Evolutionary conservation across 2,797 vertebrate species (phyloP).

Genomic region (Notamacropus eugenii): DNA sequence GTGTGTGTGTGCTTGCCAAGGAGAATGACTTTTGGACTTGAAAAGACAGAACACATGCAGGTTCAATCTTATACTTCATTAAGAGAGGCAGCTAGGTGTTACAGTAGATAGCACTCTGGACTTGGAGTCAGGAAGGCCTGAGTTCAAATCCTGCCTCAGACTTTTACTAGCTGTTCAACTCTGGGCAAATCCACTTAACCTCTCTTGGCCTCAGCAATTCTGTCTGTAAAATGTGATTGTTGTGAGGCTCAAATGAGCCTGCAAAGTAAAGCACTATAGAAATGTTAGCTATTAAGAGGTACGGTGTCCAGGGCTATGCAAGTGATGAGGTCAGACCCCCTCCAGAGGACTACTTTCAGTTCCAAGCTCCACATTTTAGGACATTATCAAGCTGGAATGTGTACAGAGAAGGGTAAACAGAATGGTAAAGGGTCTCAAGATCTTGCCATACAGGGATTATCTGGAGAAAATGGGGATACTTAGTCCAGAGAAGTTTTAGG

Average conservation of each 20-base stretch:
- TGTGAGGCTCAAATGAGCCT: not conserved
- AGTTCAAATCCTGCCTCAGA: not conserved
- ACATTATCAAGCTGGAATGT: not conserved
- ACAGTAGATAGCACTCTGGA: not conserved
- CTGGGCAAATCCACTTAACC: not conserved
- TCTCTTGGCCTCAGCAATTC: not conserved
- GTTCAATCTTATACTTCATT: not conserved
- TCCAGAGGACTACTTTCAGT: not conserved
- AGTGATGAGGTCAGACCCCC: not conserved
- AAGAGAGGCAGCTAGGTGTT: not conserved
- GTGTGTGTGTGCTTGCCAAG: not conserved
- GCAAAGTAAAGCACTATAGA: not conserved
- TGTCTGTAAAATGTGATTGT: not conserved
- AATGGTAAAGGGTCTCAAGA: not conserved
- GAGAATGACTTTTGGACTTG: not conserved
- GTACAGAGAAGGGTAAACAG: not conserved
- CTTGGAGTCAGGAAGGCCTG: not conserved
- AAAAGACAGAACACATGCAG: not conserved
- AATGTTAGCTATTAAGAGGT: not conserved
- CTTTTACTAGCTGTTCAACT: not conserved
- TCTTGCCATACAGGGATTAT: not conserved
- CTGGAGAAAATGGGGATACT: not conserved
- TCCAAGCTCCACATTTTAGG: not conserved
- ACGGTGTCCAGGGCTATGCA: not conserved
- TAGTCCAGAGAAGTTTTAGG: not conserved